These are phyloP conservation scores for Corythaeola cristata DNA, from an alignment of 2,113 vertebrate genomes.

Conservation along the genomic window DNA sequence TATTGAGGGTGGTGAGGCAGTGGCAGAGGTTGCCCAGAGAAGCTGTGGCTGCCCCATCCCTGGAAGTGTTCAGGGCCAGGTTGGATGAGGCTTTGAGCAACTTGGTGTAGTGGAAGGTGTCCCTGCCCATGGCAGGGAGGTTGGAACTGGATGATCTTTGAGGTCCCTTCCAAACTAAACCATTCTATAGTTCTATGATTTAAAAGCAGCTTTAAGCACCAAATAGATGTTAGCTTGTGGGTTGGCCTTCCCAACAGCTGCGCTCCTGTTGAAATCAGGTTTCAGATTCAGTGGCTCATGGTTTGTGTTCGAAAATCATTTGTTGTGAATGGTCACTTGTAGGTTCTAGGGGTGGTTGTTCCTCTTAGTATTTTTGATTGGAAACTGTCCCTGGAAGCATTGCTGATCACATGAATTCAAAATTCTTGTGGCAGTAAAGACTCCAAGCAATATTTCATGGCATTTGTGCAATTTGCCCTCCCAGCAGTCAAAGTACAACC, in stretches of 20 bases:
- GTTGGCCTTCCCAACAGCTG: neutral
- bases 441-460: neutral
- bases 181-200: neutral
- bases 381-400: neutral
- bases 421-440: neutral
- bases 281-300: neutral
- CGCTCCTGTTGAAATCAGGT: no score
- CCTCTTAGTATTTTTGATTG: neutral
- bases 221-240: neutral
- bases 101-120: no score
- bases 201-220: neutral
- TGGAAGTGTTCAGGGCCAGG: no score
- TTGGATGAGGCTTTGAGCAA: no score
- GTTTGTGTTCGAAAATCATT: neutral
- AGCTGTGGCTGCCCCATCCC: no score
- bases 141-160: no score
- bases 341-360: neutral
- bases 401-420: neutral
- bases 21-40: no score
- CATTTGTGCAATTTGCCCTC: neutral
- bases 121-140: no score
- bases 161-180: no score
- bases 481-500: neutral
- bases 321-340: neutral
- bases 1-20: no score